Conservation (phyloP, 2,113 vertebrate species). For the Papio anubis region DNA sequence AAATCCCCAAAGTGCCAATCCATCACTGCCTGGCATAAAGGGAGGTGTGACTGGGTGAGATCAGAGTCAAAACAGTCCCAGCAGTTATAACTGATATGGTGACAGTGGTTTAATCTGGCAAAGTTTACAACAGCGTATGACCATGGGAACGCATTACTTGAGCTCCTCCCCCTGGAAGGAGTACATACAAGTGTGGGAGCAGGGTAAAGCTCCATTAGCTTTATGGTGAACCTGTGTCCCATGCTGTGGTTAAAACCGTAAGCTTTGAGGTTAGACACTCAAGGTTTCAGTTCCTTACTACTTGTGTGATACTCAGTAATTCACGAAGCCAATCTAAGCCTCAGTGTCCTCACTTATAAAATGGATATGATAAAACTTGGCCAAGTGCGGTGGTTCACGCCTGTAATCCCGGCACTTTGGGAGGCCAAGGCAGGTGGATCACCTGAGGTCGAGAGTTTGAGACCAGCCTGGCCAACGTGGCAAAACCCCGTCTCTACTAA, state of each 20-base stretch:
- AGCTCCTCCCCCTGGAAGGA: background rate
- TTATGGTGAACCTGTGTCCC: background rate
- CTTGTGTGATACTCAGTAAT: background rate
- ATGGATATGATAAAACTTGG: background rate
- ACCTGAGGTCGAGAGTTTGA: too few species aligned
- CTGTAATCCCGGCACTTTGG: too few species aligned
- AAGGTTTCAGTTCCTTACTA: background rate
- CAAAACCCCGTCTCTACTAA: too few species aligned
- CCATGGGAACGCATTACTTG: background rate
- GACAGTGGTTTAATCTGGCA: background rate
- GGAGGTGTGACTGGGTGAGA: background rate
- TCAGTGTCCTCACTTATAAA: background rate
- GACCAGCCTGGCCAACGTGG: too few species aligned
- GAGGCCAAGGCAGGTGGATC: too few species aligned
- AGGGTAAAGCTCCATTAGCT: background rate
- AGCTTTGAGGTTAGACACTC: background rate
- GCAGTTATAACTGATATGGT: background rate
- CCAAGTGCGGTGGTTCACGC: too few species aligned
- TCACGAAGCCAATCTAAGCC: background rate
- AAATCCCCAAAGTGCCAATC: background rate
- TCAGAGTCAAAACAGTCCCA: background rate
- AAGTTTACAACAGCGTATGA: background rate
- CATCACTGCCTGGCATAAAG: background rate
- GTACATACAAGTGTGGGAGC: background rate
- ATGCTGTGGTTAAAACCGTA: background rate